These are phyloP conservation scores for Geotrypetes seraphini DNA, from an alignment of 2,797 vertebrate species.

Conservation along the genomic window DNA sequence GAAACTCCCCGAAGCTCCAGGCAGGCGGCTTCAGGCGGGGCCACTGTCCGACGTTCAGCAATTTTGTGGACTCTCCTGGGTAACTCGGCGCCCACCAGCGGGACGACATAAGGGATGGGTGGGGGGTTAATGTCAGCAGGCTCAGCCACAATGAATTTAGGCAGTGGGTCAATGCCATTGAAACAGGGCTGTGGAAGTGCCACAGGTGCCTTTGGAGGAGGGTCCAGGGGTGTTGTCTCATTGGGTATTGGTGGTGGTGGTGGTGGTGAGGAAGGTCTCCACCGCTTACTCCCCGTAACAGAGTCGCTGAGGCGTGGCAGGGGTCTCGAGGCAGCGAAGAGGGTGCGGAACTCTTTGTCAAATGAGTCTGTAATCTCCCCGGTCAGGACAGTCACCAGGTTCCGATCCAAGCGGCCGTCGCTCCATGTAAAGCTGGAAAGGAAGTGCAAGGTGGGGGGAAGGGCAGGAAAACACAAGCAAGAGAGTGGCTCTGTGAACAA, in stretches of 20 bases:
- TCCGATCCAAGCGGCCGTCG: conserved; percentile 72
- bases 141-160: conserved; percentile 1
- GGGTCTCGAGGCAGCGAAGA: conserved; percentile 64
- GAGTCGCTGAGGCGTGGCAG: too few species aligned
- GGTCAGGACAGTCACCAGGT: conserved; percentile 65
- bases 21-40: conserved; percentile 5
- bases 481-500: too few species aligned
- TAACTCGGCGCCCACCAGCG: neutral
- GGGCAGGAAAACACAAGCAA: too few species aligned
- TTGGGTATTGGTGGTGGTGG: too few species aligned
- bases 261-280: too few species aligned
- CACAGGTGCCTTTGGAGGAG: too few species aligned
- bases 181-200: neutral
- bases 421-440: conserved; percentile 71
- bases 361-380: conserved; percentile 64
- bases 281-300: too few species aligned
- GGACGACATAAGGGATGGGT: neutral
- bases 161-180: conserved; percentile 7
- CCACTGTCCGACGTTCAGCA: conserved; percentile 20
- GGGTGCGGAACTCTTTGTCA: conserved; percentile 69
- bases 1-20: neutral
- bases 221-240: neutral
- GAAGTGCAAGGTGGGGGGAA: too few species aligned
- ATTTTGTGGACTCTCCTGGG: conserved; percentile 19
- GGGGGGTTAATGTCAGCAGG: too few species aligned